Conservation (phyloP, 2,113 vertebrate species). For the Paradoxurus hermaphroditus region DNA sequence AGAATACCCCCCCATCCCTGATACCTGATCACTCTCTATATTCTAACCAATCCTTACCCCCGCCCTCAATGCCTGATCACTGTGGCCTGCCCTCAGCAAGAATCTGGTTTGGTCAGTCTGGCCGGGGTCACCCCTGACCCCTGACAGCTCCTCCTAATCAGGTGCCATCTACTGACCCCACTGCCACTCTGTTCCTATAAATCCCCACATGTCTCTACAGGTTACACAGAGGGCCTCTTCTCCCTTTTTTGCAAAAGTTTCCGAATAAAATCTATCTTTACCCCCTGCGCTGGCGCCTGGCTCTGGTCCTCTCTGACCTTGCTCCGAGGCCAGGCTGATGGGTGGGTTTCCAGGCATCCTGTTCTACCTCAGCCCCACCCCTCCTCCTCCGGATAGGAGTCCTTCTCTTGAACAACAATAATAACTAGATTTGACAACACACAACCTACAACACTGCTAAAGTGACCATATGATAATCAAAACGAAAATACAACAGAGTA, state of each 20-base stretch:
- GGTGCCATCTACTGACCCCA: neutral
- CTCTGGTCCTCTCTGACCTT: neutral
- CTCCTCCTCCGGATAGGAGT: neutral
- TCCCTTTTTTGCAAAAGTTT: neutral
- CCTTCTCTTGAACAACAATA: neutral
- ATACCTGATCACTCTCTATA: neutral
- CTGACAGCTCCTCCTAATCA: neutral
- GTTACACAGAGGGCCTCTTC: neutral
- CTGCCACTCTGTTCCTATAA: neutral
- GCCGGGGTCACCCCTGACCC: neutral
- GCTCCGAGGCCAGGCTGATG: neutral
- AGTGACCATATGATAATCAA: neutral
- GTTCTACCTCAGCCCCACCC: neutral
- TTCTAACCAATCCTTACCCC: neutral
- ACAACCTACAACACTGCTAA: neutral
- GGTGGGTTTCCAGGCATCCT: neutral
- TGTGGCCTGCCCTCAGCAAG: neutral
- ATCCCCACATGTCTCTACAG: neutral
- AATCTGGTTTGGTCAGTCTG: neutral
- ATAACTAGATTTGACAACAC: neutral
- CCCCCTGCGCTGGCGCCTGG: neutral
- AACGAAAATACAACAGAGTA: neutral
- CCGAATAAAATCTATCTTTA: neutral
- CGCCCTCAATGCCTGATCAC: rapidly evolving
- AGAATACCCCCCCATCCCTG: neutral